phyloP scores from a whole-genome alignment of 2,888 invertebrate genomes.

The Saturnia japonica region DNA sequence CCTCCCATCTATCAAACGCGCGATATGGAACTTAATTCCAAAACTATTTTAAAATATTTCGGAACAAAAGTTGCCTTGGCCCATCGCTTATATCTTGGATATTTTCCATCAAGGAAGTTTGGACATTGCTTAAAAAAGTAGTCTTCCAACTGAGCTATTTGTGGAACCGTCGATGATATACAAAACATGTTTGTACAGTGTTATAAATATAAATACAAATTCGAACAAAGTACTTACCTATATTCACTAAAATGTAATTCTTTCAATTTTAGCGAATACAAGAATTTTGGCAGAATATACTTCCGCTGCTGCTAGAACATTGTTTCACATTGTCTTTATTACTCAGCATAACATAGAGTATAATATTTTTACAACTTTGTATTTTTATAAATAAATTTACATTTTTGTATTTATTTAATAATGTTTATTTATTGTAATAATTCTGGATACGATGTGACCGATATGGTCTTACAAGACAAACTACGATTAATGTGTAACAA shows the following conservation, averaged over 20 bases:
- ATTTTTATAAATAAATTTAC: neutral
- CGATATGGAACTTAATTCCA: too few relatives aligned
- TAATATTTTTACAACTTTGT: neutral
- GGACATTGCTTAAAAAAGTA: slow-evolving; percentile 1
- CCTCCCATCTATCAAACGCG: too few relatives aligned
- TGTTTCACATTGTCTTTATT: neutral
- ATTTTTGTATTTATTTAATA: neutral
- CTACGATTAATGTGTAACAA: too few relatives aligned
- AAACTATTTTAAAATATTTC: neutral
- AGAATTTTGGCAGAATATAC: neutral
- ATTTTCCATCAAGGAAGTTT: neutral
- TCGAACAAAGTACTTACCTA: neutral
- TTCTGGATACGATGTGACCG: too few relatives aligned
- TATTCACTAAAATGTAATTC: neutral
- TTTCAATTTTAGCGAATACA: neutral
- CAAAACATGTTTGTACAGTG: neutral
- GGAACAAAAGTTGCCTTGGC: slow-evolving; percentile 39
- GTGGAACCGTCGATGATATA: neutral
- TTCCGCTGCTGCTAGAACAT: neutral
- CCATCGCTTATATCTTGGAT: neutral
- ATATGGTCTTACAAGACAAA: too few relatives aligned
- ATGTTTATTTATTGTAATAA: neutral
- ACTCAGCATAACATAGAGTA: too few relatives aligned
- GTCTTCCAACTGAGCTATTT: neutral
- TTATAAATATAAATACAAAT: neutral